Conservation (phyloP, 2,888 invertebrate species). For the Synergus japonicus region DNA sequence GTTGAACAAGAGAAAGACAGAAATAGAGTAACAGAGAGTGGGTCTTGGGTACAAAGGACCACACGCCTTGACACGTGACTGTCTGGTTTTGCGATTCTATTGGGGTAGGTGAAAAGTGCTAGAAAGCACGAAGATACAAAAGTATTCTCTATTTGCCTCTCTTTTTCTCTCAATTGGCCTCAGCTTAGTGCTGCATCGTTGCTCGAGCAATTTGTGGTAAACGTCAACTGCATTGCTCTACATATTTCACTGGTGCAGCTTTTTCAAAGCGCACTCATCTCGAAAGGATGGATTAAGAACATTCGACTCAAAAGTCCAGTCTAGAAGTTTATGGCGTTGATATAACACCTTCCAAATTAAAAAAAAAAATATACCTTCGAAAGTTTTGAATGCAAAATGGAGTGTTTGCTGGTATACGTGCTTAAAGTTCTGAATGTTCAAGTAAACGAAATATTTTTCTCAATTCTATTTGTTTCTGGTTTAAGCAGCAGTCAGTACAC, state of each 20-base stretch:
- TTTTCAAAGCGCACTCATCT: constrained; percentile 8
- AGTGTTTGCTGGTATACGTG: too few relatives aligned
- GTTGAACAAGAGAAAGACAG: constrained; percentile 50
- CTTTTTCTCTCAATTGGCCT: constrained; percentile 67
- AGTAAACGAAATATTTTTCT: too few relatives aligned
- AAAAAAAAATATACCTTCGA: too few relatives aligned
- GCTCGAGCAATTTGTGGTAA: constrained; percentile 66
- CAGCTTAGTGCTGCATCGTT: constrained; percentile 73
- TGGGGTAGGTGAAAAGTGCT: constrained; percentile 51
- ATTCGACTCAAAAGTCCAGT: not conserved
- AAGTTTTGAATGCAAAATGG: too few relatives aligned
- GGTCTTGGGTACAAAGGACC: constrained; percentile 53
- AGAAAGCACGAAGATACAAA: constrained; percentile 50
- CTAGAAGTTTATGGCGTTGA: not conserved
- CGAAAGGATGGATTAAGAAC: not conserved
- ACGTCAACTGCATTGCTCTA: constrained; percentile 70
- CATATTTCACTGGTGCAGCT: constrained; percentile 30
- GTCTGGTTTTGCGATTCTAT: constrained; percentile 47
- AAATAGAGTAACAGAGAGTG: constrained; percentile 43
- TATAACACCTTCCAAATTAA: too few relatives aligned
- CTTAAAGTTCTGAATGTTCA: too few relatives aligned
- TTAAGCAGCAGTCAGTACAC: too few relatives aligned
- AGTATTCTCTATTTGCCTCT: constrained; percentile 53
- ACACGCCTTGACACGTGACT: constrained; percentile 63
- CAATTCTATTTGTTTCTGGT: too few relatives aligned